phyloP scores from a whole-genome alignment of 2,797 vertebrate species.

The Brachyalestes nurse region DNA sequence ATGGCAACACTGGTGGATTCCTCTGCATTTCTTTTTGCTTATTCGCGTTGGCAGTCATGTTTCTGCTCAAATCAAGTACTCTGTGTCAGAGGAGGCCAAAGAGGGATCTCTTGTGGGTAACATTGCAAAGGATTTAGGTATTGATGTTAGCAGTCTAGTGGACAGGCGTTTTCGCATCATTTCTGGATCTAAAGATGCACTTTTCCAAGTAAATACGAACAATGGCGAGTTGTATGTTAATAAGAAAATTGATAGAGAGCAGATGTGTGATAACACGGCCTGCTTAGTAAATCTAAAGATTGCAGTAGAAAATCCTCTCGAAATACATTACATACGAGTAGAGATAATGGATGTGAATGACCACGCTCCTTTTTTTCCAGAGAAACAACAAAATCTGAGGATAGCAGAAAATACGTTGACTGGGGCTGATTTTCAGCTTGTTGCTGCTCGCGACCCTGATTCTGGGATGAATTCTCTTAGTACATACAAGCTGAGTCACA shows the following conservation, averaged over 20 bases:
- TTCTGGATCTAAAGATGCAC: constrained; percentile 52
- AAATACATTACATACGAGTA: constrained; percentile 70
- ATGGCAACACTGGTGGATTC: background rate
- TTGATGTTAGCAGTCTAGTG: constrained; percentile 54
- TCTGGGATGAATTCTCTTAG: constrained; percentile 67
- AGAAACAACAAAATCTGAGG: constrained; percentile 56
- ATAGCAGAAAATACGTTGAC: constrained; percentile 66
- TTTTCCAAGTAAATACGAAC: constrained; percentile 57
- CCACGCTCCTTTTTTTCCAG: constrained; percentile 68
- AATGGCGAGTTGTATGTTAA: constrained; percentile 57
- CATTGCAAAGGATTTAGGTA: constrained; percentile 64
- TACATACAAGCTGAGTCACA: constrained; percentile 56
- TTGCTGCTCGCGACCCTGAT: constrained; percentile 72
- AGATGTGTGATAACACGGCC: constrained; percentile 68
- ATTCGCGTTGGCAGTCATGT: constrained; percentile 25
- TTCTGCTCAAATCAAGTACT: constrained; percentile 61
- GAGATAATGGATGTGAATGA: constrained; percentile 80
- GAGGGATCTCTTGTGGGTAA: constrained; percentile 61
- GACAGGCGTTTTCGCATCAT: constrained; percentile 63
- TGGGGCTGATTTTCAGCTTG: constrained; percentile 69
- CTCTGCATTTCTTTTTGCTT: constrained; percentile 56
- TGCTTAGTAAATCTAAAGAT: constrained; percentile 70
- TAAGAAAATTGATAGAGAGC: constrained; percentile 66
- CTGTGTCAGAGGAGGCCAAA: constrained; percentile 62
- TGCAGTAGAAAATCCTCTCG: constrained; percentile 64